Conservation (phyloP, 2,113 vertebrate genomes). For the Vanacampus margaritifer region DNA sequence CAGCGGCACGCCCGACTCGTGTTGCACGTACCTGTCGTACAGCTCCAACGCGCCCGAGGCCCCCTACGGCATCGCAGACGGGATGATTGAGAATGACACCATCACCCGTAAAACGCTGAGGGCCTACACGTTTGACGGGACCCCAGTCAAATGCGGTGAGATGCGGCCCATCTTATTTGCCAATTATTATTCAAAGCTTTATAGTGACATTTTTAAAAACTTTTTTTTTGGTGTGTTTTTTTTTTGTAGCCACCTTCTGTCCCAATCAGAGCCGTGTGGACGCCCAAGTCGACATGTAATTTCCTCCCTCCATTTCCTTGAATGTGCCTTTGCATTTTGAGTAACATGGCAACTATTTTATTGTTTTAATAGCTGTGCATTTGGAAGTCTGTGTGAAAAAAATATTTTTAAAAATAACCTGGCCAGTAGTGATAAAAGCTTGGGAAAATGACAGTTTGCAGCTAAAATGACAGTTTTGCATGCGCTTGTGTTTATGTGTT, state of each 20-base stretch:
- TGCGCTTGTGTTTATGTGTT: slow-evolving; percentile 11
- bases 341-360: neutral
- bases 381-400: neutral
- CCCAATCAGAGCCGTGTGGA: neutral
- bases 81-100: accelerated
- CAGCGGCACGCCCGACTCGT: slow-evolving; percentile 14
- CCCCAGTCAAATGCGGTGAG: slow-evolving; percentile 51
- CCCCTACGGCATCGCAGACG: slow-evolving; percentile 32
- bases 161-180: neutral
- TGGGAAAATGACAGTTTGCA: neutral
- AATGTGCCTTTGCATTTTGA: neutral
- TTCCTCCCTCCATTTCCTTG: slow-evolving; percentile 2
- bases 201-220: neutral
- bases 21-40: slow-evolving; percentile 52
- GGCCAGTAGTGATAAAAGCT: neutral
- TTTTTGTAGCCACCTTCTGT: slow-evolving; percentile 56
- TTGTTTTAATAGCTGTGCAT: slow-evolving; percentile 10
- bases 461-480: neutral
- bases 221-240: neutral
- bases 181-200: neutral
- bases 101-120: accelerated
- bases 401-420: neutral
- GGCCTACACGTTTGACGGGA: slow-evolving; percentile 19
- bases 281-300: slow-evolving; percentile 49
- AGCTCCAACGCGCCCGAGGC: accelerated